phyloP scores from a whole-genome alignment of 2,888 invertebrate genomes.

The Mechanitis mazaeus region DNA sequence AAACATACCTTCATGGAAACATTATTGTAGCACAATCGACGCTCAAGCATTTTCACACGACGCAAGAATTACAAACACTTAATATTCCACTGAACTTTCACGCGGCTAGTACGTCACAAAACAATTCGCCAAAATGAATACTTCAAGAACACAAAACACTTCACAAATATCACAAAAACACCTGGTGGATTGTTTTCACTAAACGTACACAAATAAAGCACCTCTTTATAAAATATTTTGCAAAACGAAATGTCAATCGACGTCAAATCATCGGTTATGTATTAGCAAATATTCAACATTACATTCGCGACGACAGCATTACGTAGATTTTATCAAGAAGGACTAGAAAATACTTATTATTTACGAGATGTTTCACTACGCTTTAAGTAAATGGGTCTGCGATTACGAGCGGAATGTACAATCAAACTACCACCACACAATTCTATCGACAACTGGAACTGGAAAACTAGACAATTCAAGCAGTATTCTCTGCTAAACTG shows the following conservation, averaged over 20 bases:
- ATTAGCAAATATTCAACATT: conserved; percentile 28
- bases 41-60: conserved; percentile 32
- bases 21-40: conserved; percentile 18
- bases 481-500: neutral
- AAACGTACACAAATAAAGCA: conserved; percentile 68
- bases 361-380: conserved; percentile 32
- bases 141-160: conserved; percentile 23
- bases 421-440: conserved; percentile 38
- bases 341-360: conserved; percentile 5
- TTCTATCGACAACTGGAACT: conserved; percentile 50
- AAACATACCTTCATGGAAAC: conserved; percentile 24
- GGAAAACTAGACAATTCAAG: conserved; percentile 1
- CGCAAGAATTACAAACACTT: conserved; percentile 17
- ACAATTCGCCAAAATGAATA: conserved; percentile 11
- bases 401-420: conserved; percentile 29
- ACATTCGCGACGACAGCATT: neutral
- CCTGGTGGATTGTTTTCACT: conserved; percentile 50
- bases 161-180: conserved; percentile 34
- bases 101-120: conserved; percentile 12
- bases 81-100: conserved; percentile 20
- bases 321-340: neutral
- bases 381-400: conserved; percentile 33
- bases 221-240: conserved; percentile 59
- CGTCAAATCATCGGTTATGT: conserved; percentile 50
- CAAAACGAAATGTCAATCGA: conserved; percentile 68